Evolutionary conservation across 1,140 invertebrate species (phyloP).

Genomic region (Physella acuta): DNA sequence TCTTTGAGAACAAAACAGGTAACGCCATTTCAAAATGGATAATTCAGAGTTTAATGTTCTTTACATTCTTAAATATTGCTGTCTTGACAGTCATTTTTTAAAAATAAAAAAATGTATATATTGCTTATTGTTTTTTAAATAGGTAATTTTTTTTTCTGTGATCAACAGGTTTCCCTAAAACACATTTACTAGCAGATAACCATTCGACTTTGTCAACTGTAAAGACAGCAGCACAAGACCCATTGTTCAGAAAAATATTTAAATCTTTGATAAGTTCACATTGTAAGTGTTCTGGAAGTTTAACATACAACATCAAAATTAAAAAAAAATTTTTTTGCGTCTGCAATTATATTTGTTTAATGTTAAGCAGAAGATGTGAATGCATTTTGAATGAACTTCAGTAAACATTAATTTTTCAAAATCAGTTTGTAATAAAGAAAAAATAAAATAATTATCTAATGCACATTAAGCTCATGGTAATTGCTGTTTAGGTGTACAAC

Average conservation of each 20-base stretch:
- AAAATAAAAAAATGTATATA: background rate
- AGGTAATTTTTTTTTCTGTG: background rate
- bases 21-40: background rate
- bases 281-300: background rate
- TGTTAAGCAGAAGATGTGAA: background rate
- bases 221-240: background rate
- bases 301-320: no score
- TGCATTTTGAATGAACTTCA: background rate
- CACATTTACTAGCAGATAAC: background rate
- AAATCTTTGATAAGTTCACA: conserved; percentile 2
- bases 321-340: background rate
- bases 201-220: background rate
- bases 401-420: background rate
- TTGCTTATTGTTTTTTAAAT: background rate
- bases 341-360: background rate
- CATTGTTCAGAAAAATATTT: conserved; percentile 1
- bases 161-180: conserved; percentile 14
- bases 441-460: background rate
- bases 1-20: conserved; percentile 43
- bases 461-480: background rate
- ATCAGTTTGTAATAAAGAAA: background rate
- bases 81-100: background rate
- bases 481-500: background rate
- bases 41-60: background rate
- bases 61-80: background rate